phyloP scores from a whole-genome alignment of 1,140 invertebrate species.

The Xylocopa sonorina region DNA sequence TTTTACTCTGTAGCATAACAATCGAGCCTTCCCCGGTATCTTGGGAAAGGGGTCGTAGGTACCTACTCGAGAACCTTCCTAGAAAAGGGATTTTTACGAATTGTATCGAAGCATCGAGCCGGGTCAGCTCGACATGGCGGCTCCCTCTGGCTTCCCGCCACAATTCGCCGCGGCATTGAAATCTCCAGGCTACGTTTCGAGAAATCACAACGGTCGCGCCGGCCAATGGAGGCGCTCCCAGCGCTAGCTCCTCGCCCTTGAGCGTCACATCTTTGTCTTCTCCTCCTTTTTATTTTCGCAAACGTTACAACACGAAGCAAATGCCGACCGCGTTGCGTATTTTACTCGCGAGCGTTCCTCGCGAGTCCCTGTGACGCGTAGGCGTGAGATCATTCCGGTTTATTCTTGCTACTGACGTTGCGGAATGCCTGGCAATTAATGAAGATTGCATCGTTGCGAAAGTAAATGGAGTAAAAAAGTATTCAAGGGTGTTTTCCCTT shows the following conservation, averaged over 20 bases:
- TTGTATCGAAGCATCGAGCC: not conserved
- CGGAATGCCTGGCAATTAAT: not conserved
- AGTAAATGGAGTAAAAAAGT: not conserved
- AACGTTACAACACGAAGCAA: conserved; percentile 15
- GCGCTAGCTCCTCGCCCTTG: conserved; percentile 55
- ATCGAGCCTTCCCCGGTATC: not conserved
- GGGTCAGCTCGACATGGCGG: conserved; percentile 23
- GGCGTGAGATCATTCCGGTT: conserved; percentile 30
- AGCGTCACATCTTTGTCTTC: not conserved
- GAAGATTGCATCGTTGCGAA: not conserved
- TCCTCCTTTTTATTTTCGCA: not conserved
- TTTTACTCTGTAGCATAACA: conserved; percentile 31
- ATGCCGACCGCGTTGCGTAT: conserved; percentile 21
- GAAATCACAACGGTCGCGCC: conserved; percentile 57
- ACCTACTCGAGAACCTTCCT: not conserved
- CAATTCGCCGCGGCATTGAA: conserved; percentile 66
- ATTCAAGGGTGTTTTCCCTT: no score
- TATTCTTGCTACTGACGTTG: conserved; percentile 13
- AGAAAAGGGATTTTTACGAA: not conserved
- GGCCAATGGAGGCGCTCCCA: conserved; percentile 69
- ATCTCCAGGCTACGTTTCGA: conserved; percentile 46
- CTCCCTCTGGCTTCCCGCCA: conserved; percentile 50
- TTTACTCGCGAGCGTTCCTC: conserved; percentile 5
- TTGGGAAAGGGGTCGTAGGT: not conserved
- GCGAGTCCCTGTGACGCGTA: conserved; percentile 5